Conservation (phyloP, 2,113 vertebrate genomes). For the Macquaria australasica region DNA sequence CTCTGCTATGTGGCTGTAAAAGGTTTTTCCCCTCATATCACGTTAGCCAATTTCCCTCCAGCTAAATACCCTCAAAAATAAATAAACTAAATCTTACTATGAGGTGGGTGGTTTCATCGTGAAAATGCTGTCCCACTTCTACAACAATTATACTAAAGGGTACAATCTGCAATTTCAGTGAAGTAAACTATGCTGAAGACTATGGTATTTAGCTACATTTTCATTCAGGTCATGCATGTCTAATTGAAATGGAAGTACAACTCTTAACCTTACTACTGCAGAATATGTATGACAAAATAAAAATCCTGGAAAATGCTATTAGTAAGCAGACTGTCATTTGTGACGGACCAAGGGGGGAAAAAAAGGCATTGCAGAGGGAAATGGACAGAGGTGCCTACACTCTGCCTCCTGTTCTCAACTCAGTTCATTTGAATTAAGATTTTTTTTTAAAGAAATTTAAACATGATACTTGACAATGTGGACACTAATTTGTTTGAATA, state of each 20-base stretch:
- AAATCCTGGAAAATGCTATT: slow-evolving; percentile 22
- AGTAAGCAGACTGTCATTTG: slow-evolving; percentile 33
- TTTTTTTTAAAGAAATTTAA: background rate
- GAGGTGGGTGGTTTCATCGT: slow-evolving; percentile 14
- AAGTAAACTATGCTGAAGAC: slow-evolving; percentile 1
- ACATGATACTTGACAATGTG: slow-evolving; percentile 15
- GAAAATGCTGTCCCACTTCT: slow-evolving; percentile 11
- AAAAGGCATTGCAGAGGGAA: background rate
- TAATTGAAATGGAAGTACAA: slow-evolving; percentile 15
- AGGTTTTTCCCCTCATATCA: slow-evolving; percentile 42
- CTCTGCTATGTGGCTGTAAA: slow-evolving; percentile 32
- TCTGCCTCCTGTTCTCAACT: background rate
- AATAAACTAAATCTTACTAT: slow-evolving; percentile 32
- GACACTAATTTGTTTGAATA: slow-evolving; percentile 39
- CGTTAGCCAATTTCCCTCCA: slow-evolving; percentile 27
- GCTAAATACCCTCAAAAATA: slow-evolving; percentile 30
- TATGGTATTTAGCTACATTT: slow-evolving; percentile 22
- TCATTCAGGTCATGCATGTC: slow-evolving; percentile 3
- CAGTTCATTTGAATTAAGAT: slow-evolving; percentile 10
- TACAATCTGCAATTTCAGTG: slow-evolving; percentile 16
- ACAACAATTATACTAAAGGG: background rate
- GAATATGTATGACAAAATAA: slow-evolving; percentile 31
- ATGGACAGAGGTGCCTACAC: slow-evolving; percentile 15
- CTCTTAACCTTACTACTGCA: background rate
- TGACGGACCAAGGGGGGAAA: background rate